Percentiles rank a stretch among this genome's conserved stretches.
These are phyloP conservation scores for Crioceris asparagi DNA, from an alignment of 2,888 invertebrate genomes.

Conservation along the genomic window DNA sequence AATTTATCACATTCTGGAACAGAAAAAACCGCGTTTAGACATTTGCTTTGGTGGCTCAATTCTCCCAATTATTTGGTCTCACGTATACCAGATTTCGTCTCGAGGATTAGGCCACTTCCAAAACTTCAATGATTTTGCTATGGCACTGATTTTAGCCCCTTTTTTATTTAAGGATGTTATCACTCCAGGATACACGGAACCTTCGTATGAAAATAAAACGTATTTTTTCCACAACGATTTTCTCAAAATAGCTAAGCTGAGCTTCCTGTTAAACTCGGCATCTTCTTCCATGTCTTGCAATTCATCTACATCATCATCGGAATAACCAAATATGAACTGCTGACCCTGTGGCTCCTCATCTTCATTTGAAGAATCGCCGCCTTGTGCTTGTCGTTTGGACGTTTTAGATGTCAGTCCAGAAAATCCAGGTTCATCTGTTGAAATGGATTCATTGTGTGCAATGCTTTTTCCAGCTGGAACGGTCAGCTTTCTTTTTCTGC, in stretches of 20 bases:
- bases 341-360: too few relatives aligned
- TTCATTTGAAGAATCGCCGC: too few relatives aligned
- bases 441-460: neutral
- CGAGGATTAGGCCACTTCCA: slow-evolving; percentile 1
- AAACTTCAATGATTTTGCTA: neutral
- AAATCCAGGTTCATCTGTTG: neutral
- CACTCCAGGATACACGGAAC: neutral
- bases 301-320: slow-evolving; percentile 1
- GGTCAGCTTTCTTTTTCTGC: slow-evolving; percentile 1
- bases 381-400: too few relatives aligned
- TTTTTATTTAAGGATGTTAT: neutral
- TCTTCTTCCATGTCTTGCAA: slow-evolving; percentile 3
- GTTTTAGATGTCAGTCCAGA: neutral
- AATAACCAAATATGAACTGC: neutral
- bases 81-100: slow-evolving; percentile 2
- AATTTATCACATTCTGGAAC: too few relatives aligned
- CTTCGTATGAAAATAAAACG: slow-evolving; percentile 1
- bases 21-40: too few relatives aligned
- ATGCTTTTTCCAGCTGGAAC: slow-evolving; percentile 3
- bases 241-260: neutral
- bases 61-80: slow-evolving; percentile 1
- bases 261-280: neutral
- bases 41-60: slow-evolving; percentile 4
- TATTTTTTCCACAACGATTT: neutral
- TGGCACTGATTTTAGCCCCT: neutral